Evolutionary conservation across 2,113 vertebrate genomes (phyloP), one percentile per base, ranked within the genome.

Genomic region (Sardina pilchardus): DNA sequence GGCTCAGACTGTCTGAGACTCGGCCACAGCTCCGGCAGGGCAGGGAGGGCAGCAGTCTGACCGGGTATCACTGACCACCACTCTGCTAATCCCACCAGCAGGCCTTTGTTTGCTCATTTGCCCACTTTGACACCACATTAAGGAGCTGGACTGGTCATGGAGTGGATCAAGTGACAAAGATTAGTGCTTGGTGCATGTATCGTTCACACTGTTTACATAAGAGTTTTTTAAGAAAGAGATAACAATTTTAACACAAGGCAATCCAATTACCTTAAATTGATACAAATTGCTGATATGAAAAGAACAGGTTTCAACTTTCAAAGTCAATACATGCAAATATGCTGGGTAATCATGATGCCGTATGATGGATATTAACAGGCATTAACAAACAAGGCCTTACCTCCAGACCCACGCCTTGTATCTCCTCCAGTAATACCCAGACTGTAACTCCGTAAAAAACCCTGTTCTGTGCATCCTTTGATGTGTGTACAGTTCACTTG

Each of bases 101-200:
- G 86, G 86, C 67, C 91, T 93, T 94, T 94, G 92, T 93, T 94
- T 94, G 91, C 90, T 92, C 90, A 92, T 92, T 92, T 94, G 90
- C 92, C 91, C 92, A 90, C 91, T 88, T 93, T 36, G 71, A 34
- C 26, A 78, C 71, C 63, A 26, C 26, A 26, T 67, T 34, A 34
- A 34, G 63, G n/a, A 17, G 71, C 71, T 78, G 26, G 21, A 34
- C 30, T 78, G 4, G 14, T 16, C 10, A 36, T 12, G 6, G 14
- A 36, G 71, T 30, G 71, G 71, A 36, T 17, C 71, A 34, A 30
- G 26, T 71, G 14, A 71, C 63, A 71, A 10, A 71, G 63, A 71
- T 71, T 71, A 71, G 63, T 9, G n/a, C 10, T 30, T 34, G 0
- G 12, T 34, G 63, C 63, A 71, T 71, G 16, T 26, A 30, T 34